These are phyloP conservation scores for Labia minor DNA, from an alignment of 2,888 invertebrate genomes.

Conservation along the genomic window DNA sequence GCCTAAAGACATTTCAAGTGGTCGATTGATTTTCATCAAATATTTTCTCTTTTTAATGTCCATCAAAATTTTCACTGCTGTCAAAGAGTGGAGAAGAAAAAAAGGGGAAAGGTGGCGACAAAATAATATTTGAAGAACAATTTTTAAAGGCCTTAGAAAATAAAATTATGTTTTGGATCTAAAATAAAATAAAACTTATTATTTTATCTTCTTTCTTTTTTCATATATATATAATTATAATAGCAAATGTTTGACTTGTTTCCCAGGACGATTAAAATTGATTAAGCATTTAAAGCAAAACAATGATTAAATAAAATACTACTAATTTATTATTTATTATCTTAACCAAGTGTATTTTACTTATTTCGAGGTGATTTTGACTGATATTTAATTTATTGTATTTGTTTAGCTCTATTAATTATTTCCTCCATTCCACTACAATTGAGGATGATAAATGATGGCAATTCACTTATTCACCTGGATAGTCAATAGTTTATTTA, in stretches of 20 bases:
- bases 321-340: neutral
- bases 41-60: neutral
- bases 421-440: no score
- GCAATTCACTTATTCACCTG: no score
- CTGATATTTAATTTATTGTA: no score
- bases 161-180: neutral
- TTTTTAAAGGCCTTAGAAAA: neutral
- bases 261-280: neutral
- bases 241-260: neutral
- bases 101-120: no score
- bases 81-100: no score
- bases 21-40: constrained; percentile 5
- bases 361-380: no score
- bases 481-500: no score
- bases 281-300: constrained; percentile 13
- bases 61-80: neutral
- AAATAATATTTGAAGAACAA: neutral
- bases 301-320: constrained; percentile 5
- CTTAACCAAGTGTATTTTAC: neutral
- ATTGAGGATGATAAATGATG: no score
- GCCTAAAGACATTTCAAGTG: neutral
- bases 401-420: no score
- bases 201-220: neutral
- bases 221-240: neutral
- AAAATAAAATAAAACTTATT: neutral